phyloP scores from a whole-genome alignment of 2,797 vertebrate genomes.

The Danio aesculapii region DNA sequence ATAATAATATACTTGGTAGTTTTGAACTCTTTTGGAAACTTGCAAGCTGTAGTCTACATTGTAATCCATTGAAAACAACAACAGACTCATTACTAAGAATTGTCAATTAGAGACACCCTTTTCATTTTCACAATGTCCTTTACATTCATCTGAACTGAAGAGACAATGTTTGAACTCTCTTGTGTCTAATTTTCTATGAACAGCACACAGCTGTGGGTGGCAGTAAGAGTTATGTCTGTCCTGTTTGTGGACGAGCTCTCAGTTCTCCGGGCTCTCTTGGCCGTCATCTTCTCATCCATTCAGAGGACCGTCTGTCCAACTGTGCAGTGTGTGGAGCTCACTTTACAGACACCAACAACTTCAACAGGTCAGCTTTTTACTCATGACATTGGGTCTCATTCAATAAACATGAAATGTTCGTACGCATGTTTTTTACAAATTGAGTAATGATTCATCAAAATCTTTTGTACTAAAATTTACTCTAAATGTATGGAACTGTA shows the following conservation, averaged over 20 bases:
- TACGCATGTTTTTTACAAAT: too few species aligned
- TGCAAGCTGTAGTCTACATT: neutral
- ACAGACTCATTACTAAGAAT: neutral
- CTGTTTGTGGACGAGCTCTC: slow-evolving; percentile 94
- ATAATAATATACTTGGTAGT: neutral
- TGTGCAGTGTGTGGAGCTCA: slow-evolving; percentile 95
- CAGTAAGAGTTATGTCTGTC: slow-evolving; percentile 95
- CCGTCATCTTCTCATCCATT: slow-evolving; percentile 97
- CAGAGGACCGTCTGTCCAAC: slow-evolving; percentile 96
- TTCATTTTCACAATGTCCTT: neutral
- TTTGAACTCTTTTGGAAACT: neutral
- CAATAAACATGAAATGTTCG: too few species aligned
- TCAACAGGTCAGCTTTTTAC: slow-evolving; percentile 84
- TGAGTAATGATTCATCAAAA: too few species aligned
- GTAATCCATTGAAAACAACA: neutral
- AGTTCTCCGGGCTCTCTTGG: slow-evolving; percentile 96
- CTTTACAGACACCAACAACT: slow-evolving; percentile 94
- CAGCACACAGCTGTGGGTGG: slow-evolving; percentile 95
- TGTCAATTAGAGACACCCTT: neutral
- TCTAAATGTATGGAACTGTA: too few species aligned
- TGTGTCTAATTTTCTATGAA: slow-evolving; percentile 62
- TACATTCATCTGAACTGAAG: neutral
- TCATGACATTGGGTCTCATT: neutral
- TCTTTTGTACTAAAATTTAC: too few species aligned
- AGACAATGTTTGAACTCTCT: slow-evolving; percentile 22